These are phyloP conservation scores for Halcyon badia DNA, from an alignment of 2,797 vertebrate species.

Conservation along the genomic window DNA sequence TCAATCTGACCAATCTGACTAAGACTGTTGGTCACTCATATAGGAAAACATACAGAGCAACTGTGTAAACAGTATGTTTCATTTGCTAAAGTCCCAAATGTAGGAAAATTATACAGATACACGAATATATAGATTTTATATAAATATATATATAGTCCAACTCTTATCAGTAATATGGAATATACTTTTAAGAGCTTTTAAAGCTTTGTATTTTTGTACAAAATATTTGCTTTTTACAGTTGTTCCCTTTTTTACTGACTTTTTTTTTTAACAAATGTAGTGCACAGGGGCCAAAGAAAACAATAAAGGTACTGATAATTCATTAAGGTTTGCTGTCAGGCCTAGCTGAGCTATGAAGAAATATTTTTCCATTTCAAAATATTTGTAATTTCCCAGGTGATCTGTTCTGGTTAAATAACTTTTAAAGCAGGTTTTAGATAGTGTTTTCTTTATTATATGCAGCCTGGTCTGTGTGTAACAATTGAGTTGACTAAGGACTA, in stretches of 20 bases:
- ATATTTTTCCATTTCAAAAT: conserved; percentile 64
- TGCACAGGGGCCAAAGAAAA: conserved; percentile 83
- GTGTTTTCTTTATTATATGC: conserved; percentile 26
- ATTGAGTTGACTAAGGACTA: conserved; percentile 49
- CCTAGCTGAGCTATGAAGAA: conserved; percentile 70
- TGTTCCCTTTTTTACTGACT: conserved; percentile 75
- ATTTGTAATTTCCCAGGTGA: conserved; percentile 68
- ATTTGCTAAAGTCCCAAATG: conserved; percentile 79
- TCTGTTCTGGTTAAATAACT: conserved; percentile 65
- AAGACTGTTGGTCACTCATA: conserved; percentile 67
- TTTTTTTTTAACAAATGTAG: conserved; percentile 77
- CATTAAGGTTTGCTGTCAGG: conserved; percentile 73
- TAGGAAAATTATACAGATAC: conserved; percentile 80
- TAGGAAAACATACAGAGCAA: conserved; percentile 64
- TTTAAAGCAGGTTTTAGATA: conserved; percentile 58
- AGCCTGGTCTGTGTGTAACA: conserved; percentile 16
- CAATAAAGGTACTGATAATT: conserved; percentile 78
- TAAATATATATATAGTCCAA: conserved; percentile 84
- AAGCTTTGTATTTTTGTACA: conserved; percentile 89
- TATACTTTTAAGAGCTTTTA: conserved; percentile 88
- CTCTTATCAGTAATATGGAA: conserved; percentile 84
- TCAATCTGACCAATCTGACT: conserved; percentile 59
- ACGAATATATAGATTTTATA: conserved; percentile 78
- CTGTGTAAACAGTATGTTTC: conserved; percentile 74
- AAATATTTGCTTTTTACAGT: conserved; percentile 84